phyloP scores from a whole-genome alignment of 1,140 invertebrate genomes.

The Trypoxylus dichotomus region DNA sequence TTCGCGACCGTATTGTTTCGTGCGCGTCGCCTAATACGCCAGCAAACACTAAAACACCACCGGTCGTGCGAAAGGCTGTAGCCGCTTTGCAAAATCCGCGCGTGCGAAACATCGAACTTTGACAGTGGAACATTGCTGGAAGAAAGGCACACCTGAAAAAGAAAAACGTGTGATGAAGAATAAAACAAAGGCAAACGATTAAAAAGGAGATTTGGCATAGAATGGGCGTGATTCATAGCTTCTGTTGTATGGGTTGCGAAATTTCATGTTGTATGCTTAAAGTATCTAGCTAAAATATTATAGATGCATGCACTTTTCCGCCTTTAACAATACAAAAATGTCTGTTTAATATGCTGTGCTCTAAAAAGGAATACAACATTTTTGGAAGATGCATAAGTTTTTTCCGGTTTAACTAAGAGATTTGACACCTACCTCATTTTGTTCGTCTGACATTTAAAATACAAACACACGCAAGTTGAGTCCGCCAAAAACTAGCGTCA shows the following conservation, averaged over 20 bases:
- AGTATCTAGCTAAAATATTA: background rate
- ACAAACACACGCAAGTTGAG: no score
- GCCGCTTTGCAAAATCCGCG: background rate
- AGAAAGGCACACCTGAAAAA: background rate
- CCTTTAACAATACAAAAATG: no score
- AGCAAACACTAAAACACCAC: background rate
- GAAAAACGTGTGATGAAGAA: background rate
- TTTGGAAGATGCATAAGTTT: no score
- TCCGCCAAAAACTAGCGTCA: no score
- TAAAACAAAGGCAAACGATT: background rate
- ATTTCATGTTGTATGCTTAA: background rate
- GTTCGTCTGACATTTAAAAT: no score
- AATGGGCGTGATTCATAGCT: background rate
- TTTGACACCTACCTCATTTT: no score
- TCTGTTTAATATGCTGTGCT: no score
- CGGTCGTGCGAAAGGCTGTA: background rate
- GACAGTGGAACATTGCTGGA: background rate
- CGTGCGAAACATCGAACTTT: background rate
- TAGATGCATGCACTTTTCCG: no score
- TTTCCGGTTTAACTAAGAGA: no score
- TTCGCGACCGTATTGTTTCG: background rate
- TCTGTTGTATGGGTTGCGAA: no score
- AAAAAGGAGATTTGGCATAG: background rate
- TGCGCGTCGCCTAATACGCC: background rate
- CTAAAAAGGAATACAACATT: no score